Conservation (phyloP, 92 coral and sea anemone species). For the Metridium senile region DNA sequence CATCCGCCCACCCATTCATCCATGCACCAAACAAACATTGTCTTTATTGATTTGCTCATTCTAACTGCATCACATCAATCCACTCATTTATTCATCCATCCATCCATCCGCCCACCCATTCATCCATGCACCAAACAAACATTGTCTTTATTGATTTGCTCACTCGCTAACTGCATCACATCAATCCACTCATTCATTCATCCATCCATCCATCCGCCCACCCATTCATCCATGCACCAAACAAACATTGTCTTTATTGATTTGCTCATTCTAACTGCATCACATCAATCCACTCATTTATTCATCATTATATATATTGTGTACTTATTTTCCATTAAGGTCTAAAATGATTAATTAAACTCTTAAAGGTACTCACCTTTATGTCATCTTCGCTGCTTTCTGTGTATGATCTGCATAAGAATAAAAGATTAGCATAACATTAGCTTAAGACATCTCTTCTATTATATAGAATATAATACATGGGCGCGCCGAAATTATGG, state of each 20-base stretch:
- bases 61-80: not conserved
- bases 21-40: too few relatives aligned
- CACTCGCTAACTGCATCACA: not conserved
- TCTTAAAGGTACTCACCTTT: not conserved
- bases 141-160: not conserved
- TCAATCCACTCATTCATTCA: too few relatives aligned
- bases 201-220: too few relatives aligned
- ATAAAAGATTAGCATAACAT: not conserved
- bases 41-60: too few relatives aligned
- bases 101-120: not conserved
- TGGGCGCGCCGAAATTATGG: too few relatives aligned
- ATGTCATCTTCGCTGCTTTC: constrained; percentile 25
- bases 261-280: not conserved
- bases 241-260: not conserved
- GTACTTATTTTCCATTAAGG: not conserved
- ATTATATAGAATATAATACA: too few relatives aligned
- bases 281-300: too few relatives aligned
- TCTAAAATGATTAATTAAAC: not conserved
- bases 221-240: too few relatives aligned
- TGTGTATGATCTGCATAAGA: not conserved
- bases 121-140: not conserved
- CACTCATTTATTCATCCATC: not conserved
- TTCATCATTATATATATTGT: not conserved
- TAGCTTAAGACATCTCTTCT: not conserved
- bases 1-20: too few relatives aligned